phyloP scores from a whole-genome alignment of 2,797 vertebrate species.

The Micromesistius poutassou region DNA sequence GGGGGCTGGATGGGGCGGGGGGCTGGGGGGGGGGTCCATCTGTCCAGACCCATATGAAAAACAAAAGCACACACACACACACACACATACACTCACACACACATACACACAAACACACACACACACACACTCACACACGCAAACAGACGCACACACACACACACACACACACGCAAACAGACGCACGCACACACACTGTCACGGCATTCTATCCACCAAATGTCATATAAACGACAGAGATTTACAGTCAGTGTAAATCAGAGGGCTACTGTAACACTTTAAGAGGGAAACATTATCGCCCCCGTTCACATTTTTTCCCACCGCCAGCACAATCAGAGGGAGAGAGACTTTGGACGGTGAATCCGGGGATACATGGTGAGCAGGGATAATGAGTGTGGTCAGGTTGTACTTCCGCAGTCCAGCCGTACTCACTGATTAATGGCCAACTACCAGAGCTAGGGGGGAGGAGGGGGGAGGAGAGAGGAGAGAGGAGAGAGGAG shows the following conservation, averaged over 20 bases:
- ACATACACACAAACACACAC: too few relatives aligned
- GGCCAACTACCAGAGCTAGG: constrained; percentile 8
- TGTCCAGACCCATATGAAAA: too few relatives aligned
- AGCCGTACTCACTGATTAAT: constrained; percentile 29
- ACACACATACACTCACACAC: too few relatives aligned
- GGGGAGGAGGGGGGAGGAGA: constrained; percentile 23
- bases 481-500: too few relatives aligned
- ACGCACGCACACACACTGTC: too few relatives aligned
- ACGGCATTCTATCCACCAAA: background rate
- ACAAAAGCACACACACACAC: too few relatives aligned
- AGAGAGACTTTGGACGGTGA: background rate
- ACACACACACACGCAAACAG: too few relatives aligned
- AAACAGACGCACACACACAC: too few relatives aligned
- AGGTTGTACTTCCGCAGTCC: constrained; percentile 30
- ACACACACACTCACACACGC: too few relatives aligned
- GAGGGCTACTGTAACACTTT: background rate
- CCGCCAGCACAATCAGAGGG: background rate
- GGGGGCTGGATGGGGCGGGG: too few relatives aligned
- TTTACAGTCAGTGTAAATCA: background rate
- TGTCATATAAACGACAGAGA: background rate
- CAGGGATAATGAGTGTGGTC: constrained; percentile 34
- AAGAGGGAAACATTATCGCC: background rate
- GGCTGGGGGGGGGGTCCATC: too few relatives aligned
- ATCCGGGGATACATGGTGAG: constrained; percentile 16
- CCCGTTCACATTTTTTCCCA: background rate